Evolutionary conservation across 2,888 invertebrate species (phyloP), one percentile per base, ranked within the genome.

Genomic region (Julus scandinavius): DNA sequence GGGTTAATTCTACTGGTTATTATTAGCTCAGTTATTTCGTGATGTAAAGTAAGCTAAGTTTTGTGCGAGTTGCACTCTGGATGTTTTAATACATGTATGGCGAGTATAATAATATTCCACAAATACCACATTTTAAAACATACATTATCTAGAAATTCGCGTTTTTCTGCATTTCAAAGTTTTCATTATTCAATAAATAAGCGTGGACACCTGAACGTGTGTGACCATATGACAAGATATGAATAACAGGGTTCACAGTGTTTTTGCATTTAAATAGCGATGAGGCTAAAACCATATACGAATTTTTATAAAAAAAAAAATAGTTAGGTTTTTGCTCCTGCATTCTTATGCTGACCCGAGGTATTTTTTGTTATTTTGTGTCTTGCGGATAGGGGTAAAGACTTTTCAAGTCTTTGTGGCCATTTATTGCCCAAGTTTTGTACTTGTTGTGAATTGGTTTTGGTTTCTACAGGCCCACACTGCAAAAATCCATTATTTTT

Each of bases 131-230:
- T 45, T 45, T 20, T 72, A 72, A 72, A 20, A 72, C 63, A n/a
- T n/a, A 29, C 29, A 29, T 29, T 72, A 4, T 72, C 20, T 5
- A 29, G 72, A 20, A 72, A 72, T 72, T 72, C 72, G 29, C 29
- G 72, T 72, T 72, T 72, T 72, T 72, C 29, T 72, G 29, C 72
- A 72, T 63, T 63, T 63, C 63, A 17, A 2, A 72, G 72, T 72
- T 29, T 72, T 20, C 72, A 7, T 20, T 29, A 72, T 72, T 20
- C 72, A 29, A 72, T 72, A 72, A 72, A 72, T 29, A 72, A 72
- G n/a, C 11, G 20, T 72, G 72, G 72, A 72, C 72, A 72, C 72
- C 72, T 29, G 29, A 20, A 72, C 20, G 72, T 72, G 72, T 20
- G 20, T 72, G 20, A 20, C 29, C 20, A 20, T n/a, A 63, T 72